Base-by-base conservation (phyloP, 1,140 invertebrate species). In the Sminthurides bifidus region DNA sequence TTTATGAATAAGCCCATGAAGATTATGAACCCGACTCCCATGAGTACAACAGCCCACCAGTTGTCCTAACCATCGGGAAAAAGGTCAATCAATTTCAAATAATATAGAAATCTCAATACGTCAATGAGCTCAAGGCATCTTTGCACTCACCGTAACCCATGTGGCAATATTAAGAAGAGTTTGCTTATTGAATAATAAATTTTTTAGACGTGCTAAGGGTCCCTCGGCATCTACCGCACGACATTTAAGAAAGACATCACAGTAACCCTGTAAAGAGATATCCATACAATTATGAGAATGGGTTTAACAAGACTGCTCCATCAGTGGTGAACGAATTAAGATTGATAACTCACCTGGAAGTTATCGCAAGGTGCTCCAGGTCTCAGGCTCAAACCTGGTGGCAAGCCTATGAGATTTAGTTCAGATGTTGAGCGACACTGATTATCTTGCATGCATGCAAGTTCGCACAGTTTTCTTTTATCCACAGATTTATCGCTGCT, bases 1-100 rank as follows among this genome's bases (percentile, higher is more conserved):
- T 98, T 97, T 65, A 99, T 96, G 72, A 99, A 98, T n/a, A 92
- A 73, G 24, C 89, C 93, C 93, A 98, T 98, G 65, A 92, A 82
- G 56, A 96, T 82, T 8, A 98, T 82, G 66, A 98, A 85, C 31
- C 78, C 83, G 46, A 98, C 83, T 21, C 85, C 82, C 73, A 93
- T 88, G 8, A 98, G 71, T 56, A 97, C 74, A 52, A 96, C 92
- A 8, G 86, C 87, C 87, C 93, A 98, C 95, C 95, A 99, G 66
- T 90, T 84, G 69, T 88, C 88, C 83, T 87, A 21, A 44, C 21
- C 14, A 44, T 8, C 8, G 41, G 21, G 8, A 14, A 15, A 19
- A 6, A 15, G 17, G 12, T 44, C 21, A 44, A 44, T 8, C 8
- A 44, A 44, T 44, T 14, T 12, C 8, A 10, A 35, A 10, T 35